Conservation (phyloP, 2,888 invertebrate species). For the Caenorhabditis wallacei region DNA sequence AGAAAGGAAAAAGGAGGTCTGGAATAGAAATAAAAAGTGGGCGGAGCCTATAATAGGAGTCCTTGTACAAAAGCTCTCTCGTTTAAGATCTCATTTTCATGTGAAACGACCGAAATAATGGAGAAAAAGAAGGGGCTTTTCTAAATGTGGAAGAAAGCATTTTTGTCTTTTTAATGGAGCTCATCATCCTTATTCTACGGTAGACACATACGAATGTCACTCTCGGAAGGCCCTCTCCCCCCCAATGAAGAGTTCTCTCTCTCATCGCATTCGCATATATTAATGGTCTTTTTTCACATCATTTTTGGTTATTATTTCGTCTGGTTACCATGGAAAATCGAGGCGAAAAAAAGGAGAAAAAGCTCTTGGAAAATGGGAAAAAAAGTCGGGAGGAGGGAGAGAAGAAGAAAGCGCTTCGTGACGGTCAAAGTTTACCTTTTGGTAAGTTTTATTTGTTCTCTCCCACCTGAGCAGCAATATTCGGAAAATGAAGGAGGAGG, state of each 20-base stretch:
- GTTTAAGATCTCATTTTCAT: background rate
- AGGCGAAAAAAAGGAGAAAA: background rate
- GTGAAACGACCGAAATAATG: background rate
- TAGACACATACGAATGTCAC: slow-evolving; percentile 37
- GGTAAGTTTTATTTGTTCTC: slow-evolving; percentile 50
- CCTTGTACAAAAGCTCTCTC: slow-evolving; percentile 2
- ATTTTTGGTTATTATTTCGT: slow-evolving; percentile 40
- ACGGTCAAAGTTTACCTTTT: slow-evolving; percentile 61
- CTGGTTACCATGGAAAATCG: slow-evolving; percentile 51
- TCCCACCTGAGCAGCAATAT: slow-evolving; percentile 18
- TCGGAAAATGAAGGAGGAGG: background rate
- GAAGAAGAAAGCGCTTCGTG: slow-evolving; percentile 42
- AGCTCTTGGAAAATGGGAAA: slow-evolving; percentile 15
- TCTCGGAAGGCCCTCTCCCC: slow-evolving; percentile 9
- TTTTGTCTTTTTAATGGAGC: slow-evolving; percentile 15
- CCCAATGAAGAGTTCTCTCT: slow-evolving; percentile 2
- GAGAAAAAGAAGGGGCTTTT: background rate
- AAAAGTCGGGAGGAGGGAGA: background rate
- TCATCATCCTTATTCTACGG: slow-evolving; percentile 22
- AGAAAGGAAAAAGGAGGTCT: background rate
- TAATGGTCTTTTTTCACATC: slow-evolving; percentile 34
- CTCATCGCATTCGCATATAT: slow-evolving; percentile 35
- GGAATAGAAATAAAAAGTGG: background rate
- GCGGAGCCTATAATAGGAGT: too few species aligned
- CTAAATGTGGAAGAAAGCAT: slow-evolving; percentile 21